Base-by-base conservation (phyloP, 2,797 vertebrate genomes). In the Crenichthys baileyi region DNA sequence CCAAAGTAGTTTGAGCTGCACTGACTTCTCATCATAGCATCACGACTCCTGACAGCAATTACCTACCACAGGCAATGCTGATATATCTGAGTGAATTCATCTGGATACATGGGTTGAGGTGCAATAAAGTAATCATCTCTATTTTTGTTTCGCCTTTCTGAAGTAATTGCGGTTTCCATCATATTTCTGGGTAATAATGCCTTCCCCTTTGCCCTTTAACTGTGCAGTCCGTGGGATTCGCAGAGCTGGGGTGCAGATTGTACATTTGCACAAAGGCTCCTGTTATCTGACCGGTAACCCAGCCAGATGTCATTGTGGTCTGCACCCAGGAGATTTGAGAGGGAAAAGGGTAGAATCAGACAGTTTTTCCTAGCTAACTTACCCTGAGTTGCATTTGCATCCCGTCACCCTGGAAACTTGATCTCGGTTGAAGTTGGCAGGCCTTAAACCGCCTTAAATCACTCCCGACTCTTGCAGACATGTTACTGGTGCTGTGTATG, bases 351-450 rank as follows among this genome's bases (percentile, higher is more conserved):
- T 53, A 78, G 80, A 87, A 83, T 55, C 89, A 82, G 88, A 83
- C 85, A 87, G 85, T 84, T 89, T 77, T 76, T 76, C 60, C 72
- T 78, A 79, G 81, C 87, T 90, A 83, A 94, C 95, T 95, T 90
- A 96, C 95, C 93, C 82, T 79, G 78, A 77, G 83, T 89, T 77
- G 79, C 70, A 15, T 86, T 79, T 81, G 67, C n/a, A 11, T 79
- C 79, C 85, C 55, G 87, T 94, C 89, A 92, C 94, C 92, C 87
- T 88, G 92, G 91, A 93, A 93, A 93, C 93, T 84, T 85, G 86
- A 87, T 86, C 88, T 90, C 80, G 72, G 88, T 89, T 92, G 85
- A 90, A 83, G 84, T 83, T 84, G 89, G 90, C 79, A 82, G 91
- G 87, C 87, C 81, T 92, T 90, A 76, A 90, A 89, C 80, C 72